A percentile compares a stretch with the other conserved stretches of the same genome.
Evolutionary conservation across 2,797 vertebrate genomes (phyloP).

Genomic region (Valencia hispanica): DNA sequence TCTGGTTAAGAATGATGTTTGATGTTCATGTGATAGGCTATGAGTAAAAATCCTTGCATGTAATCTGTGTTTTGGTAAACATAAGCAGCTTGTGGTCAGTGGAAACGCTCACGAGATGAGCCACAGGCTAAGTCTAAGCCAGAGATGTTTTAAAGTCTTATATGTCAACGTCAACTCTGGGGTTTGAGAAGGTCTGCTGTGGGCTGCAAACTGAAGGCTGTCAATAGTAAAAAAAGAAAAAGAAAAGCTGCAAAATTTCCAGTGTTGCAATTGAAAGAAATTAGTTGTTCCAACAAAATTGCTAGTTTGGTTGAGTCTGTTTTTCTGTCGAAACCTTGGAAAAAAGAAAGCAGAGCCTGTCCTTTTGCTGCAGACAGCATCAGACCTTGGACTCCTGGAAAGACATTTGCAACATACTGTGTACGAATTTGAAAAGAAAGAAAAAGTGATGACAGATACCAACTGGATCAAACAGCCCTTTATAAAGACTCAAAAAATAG

Average conservation of each 20-base stretch:
- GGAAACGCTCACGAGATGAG: constrained; percentile 13
- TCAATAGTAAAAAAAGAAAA: background rate
- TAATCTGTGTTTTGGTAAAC: background rate
- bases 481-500: constrained; percentile 21
- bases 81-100: constrained; percentile 13
- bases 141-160: constrained; percentile 13
- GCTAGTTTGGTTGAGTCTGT: background rate
- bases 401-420: constrained; percentile 4
- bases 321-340: constrained; percentile 27
- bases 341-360: background rate
- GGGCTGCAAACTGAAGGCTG: constrained; percentile 10
- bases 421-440: constrained; percentile 21
- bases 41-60: constrained; percentile 3
- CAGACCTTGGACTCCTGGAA: constrained; percentile 44
- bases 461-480: constrained; percentile 28
- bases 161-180: background rate
- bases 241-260: constrained; percentile 1
- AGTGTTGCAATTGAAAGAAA: background rate
- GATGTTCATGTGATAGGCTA: background rate
- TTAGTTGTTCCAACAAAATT: background rate
- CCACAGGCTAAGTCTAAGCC: background rate
- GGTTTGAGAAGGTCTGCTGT: background rate
- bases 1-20: constrained; percentile 1
- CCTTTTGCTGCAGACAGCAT: constrained; percentile 16
- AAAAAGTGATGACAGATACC: constrained; percentile 23